Evolutionary conservation across 2,888 invertebrate species (phyloP), one percentile per base, ranked within the genome.

Genomic region (Calameuta filiformis): DNA sequence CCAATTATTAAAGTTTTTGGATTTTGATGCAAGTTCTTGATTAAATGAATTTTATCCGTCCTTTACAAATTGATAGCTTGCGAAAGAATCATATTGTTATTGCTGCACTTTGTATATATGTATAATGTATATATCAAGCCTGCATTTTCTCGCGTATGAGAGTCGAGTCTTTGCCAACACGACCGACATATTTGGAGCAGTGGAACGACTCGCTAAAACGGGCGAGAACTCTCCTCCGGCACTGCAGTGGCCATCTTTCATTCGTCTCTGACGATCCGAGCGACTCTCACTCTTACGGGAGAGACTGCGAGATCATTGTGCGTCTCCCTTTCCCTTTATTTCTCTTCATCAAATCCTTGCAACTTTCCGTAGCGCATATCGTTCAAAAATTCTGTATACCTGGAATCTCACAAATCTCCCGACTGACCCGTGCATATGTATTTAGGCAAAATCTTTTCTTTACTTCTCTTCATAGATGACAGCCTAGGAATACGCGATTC

Each of bases 111-210:
- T 56, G 23, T 23, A 6, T 23, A 56, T 23, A 56, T 56, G 23
- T 56, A 23, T 56, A 56, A 56, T 23, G 9, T 56, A 56, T 56
- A 56, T 56, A 56, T 23, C 6, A 23, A 9, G 56, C 9, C 56
- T 56, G 56, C 9, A 56, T 56, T 56, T 56, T 56, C 56, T 56
- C 56, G 56, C 23, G 23, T 56, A 56, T 23, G 56, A 56, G 56
- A 56, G 23, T 56, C 56, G 23, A 56, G 56, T 23, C 56, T 56
- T 33, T 74, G 74, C 74, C 74, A 74, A 74, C 30, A 34, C 56
- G 73, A 69, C 35, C 78, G 85, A 82, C 85, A 77, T 83, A 85
- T 86, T 83, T 85, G 81, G 86, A 86, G 80, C 86, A 86, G 80
- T 80, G 79, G 75, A 79, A 82, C 78, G 76, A 79, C 80, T 80